phyloP scores from a whole-genome alignment of 2,888 invertebrate species.

The Dorcus parallelipipedus region DNA sequence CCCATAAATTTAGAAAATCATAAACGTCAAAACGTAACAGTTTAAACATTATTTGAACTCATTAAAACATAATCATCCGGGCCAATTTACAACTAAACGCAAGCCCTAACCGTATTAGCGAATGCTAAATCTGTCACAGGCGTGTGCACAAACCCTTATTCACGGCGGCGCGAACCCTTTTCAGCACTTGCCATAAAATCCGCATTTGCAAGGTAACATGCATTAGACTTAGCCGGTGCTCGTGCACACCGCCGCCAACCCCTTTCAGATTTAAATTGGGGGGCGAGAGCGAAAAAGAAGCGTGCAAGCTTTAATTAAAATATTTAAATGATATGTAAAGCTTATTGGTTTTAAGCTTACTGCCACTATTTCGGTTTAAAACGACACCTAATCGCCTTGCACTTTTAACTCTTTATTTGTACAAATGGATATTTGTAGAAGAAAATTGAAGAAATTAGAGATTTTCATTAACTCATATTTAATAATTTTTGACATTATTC shows the following conservation, averaged over 20 bases:
- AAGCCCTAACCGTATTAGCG: conserved; percentile 16
- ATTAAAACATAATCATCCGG: conserved; percentile 25
- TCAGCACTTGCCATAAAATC: conserved; percentile 2
- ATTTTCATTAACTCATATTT: too few species aligned
- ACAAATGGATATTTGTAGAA: too few species aligned
- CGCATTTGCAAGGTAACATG: conserved; percentile 1
- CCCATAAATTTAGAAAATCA: conserved; percentile 6
- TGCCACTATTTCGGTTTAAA: not conserved
- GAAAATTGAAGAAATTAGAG: too few species aligned
- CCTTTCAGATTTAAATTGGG: too few species aligned
- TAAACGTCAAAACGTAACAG: conserved; percentile 18
- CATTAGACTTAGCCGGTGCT: too few species aligned
- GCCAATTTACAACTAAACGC: conserved; percentile 19
- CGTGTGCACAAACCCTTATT: conserved; percentile 5
- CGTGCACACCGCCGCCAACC: too few species aligned
- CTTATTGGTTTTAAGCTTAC: too few species aligned
- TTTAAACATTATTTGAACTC: conserved; percentile 23
- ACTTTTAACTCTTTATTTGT: too few species aligned
- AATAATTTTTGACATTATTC: too few species aligned
- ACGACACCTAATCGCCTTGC: not conserved
- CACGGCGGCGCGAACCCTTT: conserved; percentile 1
- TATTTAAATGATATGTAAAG: too few species aligned
- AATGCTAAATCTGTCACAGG: conserved; percentile 4
- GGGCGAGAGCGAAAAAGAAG: too few species aligned
- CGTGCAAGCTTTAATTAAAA: too few species aligned